phyloP scores from a whole-genome alignment of 2,113 vertebrate species.

The Nyctibius bracteatus region DNA sequence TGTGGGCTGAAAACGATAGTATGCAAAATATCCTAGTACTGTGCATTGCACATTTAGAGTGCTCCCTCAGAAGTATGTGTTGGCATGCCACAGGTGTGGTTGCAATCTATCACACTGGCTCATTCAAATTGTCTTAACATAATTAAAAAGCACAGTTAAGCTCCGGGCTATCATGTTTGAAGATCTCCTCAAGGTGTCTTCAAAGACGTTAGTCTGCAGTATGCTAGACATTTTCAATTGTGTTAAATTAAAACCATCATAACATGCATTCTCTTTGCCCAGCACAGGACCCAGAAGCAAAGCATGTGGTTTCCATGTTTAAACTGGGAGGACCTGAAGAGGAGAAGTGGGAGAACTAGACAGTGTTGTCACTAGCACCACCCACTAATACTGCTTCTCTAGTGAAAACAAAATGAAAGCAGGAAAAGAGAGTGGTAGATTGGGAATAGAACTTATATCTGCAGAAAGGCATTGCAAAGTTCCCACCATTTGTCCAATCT shows the following conservation, averaged over 20 bases:
- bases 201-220: not conserved
- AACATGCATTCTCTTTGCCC: not conserved
- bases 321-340: not conserved
- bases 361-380: not conserved
- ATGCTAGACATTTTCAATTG: not conserved
- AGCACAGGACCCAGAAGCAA: not conserved
- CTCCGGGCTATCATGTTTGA: constrained; percentile 33
- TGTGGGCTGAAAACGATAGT: not conserved
- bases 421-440: not conserved
- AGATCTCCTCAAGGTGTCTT: constrained; percentile 1
- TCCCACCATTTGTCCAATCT: not conserved
- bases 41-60: not conserved
- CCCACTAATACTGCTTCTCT: not conserved
- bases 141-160: constrained; percentile 39
- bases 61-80: not conserved
- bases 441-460: not conserved
- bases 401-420: not conserved
- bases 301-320: not conserved
- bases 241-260: not conserved
- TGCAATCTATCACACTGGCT: constrained; percentile 28
- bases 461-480: not conserved
- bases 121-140: constrained; percentile 31
- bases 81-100: constrained; percentile 40
- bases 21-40: not conserved
- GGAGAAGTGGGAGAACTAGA: not conserved